Conservation (phyloP, 2,797 vertebrate species). For the Coendou prehensilis region DNA sequence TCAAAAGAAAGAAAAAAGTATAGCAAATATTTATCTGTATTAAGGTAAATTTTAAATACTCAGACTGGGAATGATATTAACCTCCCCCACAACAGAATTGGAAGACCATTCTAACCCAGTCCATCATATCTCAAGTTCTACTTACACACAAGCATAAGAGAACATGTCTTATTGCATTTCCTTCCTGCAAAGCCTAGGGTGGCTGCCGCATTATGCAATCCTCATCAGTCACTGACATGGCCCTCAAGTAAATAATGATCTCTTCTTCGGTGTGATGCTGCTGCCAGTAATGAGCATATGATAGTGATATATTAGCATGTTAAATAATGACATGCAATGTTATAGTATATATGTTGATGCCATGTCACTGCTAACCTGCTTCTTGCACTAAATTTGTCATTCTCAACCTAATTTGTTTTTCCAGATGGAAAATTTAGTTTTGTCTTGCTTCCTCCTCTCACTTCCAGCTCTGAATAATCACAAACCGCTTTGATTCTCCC, state of each 20-base stretch:
- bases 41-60: neutral
- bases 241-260: conserved; percentile 79
- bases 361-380: conserved; percentile 70
- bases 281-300: conserved; percentile 79
- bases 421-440: conserved; percentile 81
- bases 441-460: conserved; percentile 59
- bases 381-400: conserved; percentile 77
- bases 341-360: conserved; percentile 73
- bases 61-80: neutral
- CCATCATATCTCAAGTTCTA: conserved; percentile 31
- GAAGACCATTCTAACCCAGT: neutral
- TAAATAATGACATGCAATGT: conserved; percentile 78
- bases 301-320: conserved; percentile 80
- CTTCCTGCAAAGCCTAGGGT: conserved; percentile 66
- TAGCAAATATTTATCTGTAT: neutral
- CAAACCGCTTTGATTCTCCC: conserved; percentile 32
- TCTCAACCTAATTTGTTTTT: conserved; percentile 76
- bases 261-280: conserved; percentile 65
- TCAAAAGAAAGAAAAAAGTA: neutral
- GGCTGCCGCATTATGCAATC: conserved; percentile 58
- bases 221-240: conserved; percentile 60
- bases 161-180: conserved; percentile 71
- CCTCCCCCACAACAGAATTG: neutral
- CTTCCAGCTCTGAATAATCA: conserved; percentile 61
- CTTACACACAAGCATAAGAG: conserved; percentile 36